Conservation (phyloP, 1,140 invertebrate genomes). For the Tetragnatha versicolor region DNA sequence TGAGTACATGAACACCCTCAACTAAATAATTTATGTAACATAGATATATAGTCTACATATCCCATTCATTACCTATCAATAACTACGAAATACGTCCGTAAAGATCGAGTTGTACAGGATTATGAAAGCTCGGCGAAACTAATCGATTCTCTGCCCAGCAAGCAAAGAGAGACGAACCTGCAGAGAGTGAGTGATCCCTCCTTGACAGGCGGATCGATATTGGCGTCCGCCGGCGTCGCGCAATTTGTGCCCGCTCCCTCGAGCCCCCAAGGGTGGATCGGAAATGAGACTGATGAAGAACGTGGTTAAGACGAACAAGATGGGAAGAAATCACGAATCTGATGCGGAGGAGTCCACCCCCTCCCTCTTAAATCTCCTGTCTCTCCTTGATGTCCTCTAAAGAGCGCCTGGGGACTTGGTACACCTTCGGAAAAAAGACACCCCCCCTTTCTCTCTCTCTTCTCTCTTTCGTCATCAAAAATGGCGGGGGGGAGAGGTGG, state of each 20-base stretch:
- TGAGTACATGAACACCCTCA: too few species aligned
- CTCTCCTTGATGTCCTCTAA: slow-evolving; percentile 42
- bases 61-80: too few species aligned
- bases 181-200: too few species aligned
- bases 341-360: slow-evolving; percentile 20
- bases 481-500: slow-evolving; percentile 7
- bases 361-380: slow-evolving; percentile 23
- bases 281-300: slow-evolving; percentile 55
- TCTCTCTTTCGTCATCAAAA: slow-evolving; percentile 50
- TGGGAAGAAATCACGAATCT: slow-evolving; percentile 52
- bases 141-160: too few species aligned
- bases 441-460: background rate
- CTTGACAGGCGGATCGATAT: background rate
- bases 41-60: too few species aligned
- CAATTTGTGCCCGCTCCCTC: background rate
- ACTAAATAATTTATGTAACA: too few species aligned
- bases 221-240: background rate
- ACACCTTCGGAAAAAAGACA: slow-evolving; percentile 2
- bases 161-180: too few species aligned
- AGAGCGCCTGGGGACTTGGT: slow-evolving; percentile 40
- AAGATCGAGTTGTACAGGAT: too few species aligned
- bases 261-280: slow-evolving; percentile 12
- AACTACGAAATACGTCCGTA: too few species aligned
- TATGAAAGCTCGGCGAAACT: too few species aligned
- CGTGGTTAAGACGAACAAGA: slow-evolving; percentile 54